Base-by-base conservation (phyloP, 2,113 vertebrate species). In the Trochalopteron elliotii region DNA sequence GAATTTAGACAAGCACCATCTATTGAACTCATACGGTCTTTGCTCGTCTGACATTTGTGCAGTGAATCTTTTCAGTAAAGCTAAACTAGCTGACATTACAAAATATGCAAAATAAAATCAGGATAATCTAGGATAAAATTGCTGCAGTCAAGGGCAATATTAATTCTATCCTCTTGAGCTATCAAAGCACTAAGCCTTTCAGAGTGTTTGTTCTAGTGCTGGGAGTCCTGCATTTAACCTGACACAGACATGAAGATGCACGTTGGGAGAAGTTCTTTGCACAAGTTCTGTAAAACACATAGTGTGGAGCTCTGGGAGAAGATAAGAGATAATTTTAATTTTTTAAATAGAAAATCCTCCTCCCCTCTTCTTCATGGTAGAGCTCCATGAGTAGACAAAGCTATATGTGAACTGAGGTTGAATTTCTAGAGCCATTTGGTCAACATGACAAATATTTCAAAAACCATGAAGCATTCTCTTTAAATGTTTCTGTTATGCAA, bases 81-180 rank as follows among this genome's bases (percentile, higher is more conserved):
- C 65, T 94, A 78, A 93, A 67, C 70, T 69, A 79, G 37, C 37
- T 77, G 67, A 63, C 33, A n/a, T 83, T 91, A 20, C 30, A 79
- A 72, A 33, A 7, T 31, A 74, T 37, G 75, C 40, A 72, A 71
- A 91, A 79, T 68, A 86, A 89, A 86, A 68, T 50, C 68, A 68
- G 47, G n/a, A 82, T 79, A 71, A 78, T 64, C 56, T 39, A 22
- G 12, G 14, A 74, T 70, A 81, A 95, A 64, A 64, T 83, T 89
- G 23, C 23, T 2, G 7, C 14, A 60, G 31, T 55, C 45, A 78
- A 93, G 63, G 50, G 2, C n/a, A 90, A 16, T 85, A 79, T 69
- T 40, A 71, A 75, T 79, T 74, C n/a, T 67, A 7, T 77, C 47
- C 14, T 92, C 56, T 63, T 78, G 57, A 86, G 8, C 33, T 86